A percentile compares a stretch with the other conserved stretches of the same genome.
phyloP scores from a whole-genome alignment of 2,113 vertebrate genomes.

The Jaculus jaculus region DNA sequence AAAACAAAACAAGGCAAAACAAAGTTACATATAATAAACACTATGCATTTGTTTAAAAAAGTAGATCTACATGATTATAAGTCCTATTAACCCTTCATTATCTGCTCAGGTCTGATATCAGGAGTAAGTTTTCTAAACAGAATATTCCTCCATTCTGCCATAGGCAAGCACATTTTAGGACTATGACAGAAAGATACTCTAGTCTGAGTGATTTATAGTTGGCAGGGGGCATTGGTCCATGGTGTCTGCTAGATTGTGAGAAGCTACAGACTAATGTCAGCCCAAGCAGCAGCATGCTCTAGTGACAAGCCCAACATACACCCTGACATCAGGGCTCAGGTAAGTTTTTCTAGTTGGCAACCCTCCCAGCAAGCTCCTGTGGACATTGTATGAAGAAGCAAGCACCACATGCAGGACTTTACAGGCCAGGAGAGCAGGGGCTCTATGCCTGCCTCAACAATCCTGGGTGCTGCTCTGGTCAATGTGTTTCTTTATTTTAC shows the following conservation, averaged over 20 bases:
- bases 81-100: background rate
- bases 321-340: too few species aligned
- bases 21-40: background rate
- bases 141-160: background rate
- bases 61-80: background rate
- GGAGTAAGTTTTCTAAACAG: background rate
- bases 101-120: background rate
- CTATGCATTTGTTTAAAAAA: background rate
- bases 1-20: too few species aligned
- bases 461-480: too few species aligned
- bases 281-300: background rate
- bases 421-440: too few species aligned
- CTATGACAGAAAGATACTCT: background rate
- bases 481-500: too few species aligned
- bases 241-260: background rate
- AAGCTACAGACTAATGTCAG: background rate
- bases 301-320: background rate
- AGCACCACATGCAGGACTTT: too few species aligned
- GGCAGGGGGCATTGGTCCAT: background rate
- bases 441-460: too few species aligned
- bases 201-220: background rate
- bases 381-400: too few species aligned
- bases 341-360: too few species aligned
- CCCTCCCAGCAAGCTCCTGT: too few species aligned
- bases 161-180: background rate